Evolutionary conservation across 2,797 vertebrate genomes (phyloP), one percentile per base, ranked within the genome.

Genomic region (Sebastiscus albofasciatus): DNA sequence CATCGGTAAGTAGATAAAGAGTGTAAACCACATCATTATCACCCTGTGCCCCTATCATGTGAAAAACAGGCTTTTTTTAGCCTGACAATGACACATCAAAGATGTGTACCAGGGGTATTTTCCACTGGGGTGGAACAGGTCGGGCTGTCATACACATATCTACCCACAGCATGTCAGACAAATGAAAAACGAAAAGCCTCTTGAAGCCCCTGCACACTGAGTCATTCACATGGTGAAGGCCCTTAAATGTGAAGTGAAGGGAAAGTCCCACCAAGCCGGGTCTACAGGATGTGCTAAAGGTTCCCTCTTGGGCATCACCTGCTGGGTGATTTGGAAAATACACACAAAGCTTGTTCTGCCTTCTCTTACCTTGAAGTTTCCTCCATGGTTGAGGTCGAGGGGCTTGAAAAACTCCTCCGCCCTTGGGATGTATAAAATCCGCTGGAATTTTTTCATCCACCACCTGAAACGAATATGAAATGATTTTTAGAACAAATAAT

Each of bases 351-450:
- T 60, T 7, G 13, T 79, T 80, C 20, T 67, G 18, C 20, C 39
- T 64, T 69, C 39, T 67, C 86, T 89, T 86, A 96, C 96, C 95
- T 95, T 95, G 60, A 96, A 96, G 84, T 96, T 91, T 8, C 96
- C 96, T 6, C 82, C 85, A 34, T 94, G 72, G 39, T 66, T 89
- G 27, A 85, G 66, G 83, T 96, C 94, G 3, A 96, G 93, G 1
- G 95, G 94, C 72, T 89, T 85, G 87, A 96, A 96, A 42, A 94
- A 96, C 6, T 90, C 54, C 1, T 94, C 26, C 0, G 95, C 92
- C 5, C 54, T 93, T 13, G 95, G 95, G 75, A 95, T 75, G 66
- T 75, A 92, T 0, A 75, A 75, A 0, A 90, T 81, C 67, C 88
- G 54, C 33, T 77, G 64, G 1, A 93, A 1, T 24, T 86, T 95